Base-by-base conservation (phyloP, 1,140 invertebrate species). In the Drosophila parvula region DNA sequence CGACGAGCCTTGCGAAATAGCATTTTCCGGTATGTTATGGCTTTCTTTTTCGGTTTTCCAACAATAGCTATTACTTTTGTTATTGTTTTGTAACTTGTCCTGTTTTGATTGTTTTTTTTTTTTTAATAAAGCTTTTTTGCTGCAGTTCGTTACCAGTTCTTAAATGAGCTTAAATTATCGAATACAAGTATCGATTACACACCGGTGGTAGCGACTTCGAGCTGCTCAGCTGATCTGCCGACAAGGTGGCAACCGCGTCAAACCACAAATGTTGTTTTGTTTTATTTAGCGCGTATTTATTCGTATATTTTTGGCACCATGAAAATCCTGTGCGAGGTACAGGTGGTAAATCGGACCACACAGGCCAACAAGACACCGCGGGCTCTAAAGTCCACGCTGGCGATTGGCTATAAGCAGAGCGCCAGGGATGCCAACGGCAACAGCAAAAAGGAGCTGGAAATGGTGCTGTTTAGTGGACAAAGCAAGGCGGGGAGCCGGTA, bases 401-500 rank as follows among this genome's bases (percentile, higher is more conserved):
- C 94, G 2, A 91, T 96, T 43, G 95, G 95, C 36, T 95, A 94
- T 78, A 93, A 95, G 6, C 68, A 80, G 41, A 68, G 62, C 40
- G 81, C 81, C 45, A 63, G 70, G 3, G 83, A 90, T 34, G 58
- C 53, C 11, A 80, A 89, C 58, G 85, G 90, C 4, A 84, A 89
- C 27, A 62, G 51, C 1, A 84, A 74, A 74, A 92, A 93, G 78
- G 92, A 93, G 30, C 93, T 94, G 74, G 95, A 93, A 90, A 91
- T 96, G 34, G 91, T 96, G 32, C 92, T 95, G 40, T 96, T 96
- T 90, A 94, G 94, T 8, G 89, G 93, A 4, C 92, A 94, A 50
- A 95, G 95, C 84, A 95, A 95, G 91, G 92, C 86, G 27, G 95
- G 95, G 2, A 94, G 90, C 2, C 95, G 95, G 74, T 96, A 96